Base-by-base conservation (phyloP, 2,797 vertebrate species). In the Sylvilagus floridanus region DNA sequence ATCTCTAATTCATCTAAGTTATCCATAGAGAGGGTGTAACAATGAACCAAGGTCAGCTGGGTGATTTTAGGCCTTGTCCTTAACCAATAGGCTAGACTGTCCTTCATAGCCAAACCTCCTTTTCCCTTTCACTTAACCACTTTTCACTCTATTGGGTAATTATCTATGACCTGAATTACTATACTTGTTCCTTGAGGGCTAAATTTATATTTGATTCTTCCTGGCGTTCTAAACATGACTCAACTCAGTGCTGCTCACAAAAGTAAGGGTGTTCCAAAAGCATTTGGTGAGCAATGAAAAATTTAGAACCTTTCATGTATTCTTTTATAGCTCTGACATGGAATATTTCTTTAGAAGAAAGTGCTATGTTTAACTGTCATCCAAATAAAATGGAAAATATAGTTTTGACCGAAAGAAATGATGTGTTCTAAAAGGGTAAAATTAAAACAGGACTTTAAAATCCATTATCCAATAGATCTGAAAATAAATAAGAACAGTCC, bases 381-480 rank as follows among this genome's bases (percentile, higher is more conserved):
- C 88, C 90, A 96, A 93, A 91, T 88, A 92, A 95, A 96, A 83
- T 92, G 85, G 32, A 97, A 97, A 96, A 86, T 88, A 93, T 5
- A 96, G 63, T 82, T 95, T 95, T 95, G 92, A 91, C 66, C 71
- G 88, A 95, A 93, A 90, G 73, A 96, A 97, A 90, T 90, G 92
- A 92, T 90, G 79, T 91, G 73, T 93, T 94, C 90, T 94, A 37
- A 96, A 88, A 91, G 85, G 94, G 94, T 85, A 93, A 93, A 96
- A 95, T 96, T 95, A 96, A 97, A 93, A 93, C 30, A 72, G 32
- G 54, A 81, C 88, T 95, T 97, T 91, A 88, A 82, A 86, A 92
- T 90, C 57, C 35, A 26, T 90, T 97, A 75, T 95, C 84, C 37
- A 81, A 68, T 84, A 35, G 9, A 62, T 85, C 72, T 96, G 82